These are phyloP conservation scores for Hemibagrus wyckioides DNA, from an alignment of 2,113 vertebrate genomes.

Conservation along the genomic window DNA sequence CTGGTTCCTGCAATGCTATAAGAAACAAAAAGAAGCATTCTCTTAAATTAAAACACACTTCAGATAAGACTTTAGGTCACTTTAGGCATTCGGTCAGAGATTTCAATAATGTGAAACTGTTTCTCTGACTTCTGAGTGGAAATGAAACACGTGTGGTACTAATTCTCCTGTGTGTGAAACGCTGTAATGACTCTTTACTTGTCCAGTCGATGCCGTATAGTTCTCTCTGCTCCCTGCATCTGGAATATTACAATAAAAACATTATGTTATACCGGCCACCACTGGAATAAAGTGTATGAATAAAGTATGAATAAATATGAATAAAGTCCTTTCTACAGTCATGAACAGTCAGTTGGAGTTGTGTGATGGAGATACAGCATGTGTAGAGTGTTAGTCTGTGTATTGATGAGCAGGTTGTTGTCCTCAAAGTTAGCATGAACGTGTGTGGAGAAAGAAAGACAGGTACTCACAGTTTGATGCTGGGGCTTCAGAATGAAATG, in stretches of 20 bases:
- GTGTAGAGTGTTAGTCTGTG: too few relatives aligned
- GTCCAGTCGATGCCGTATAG: neutral
- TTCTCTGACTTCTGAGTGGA: neutral
- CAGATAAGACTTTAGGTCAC: neutral
- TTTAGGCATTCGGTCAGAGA: too few relatives aligned
- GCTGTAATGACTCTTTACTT: neutral
- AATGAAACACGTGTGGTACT: neutral
- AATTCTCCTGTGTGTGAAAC: neutral
- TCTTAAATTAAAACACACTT: neutral
- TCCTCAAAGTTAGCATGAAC: too few relatives aligned
- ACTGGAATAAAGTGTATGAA: neutral
- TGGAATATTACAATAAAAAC: neutral
- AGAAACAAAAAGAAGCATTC: neutral
- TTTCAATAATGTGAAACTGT: neutral
- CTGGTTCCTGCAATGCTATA: neutral
- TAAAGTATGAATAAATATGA: too few relatives aligned
- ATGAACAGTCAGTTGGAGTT: too few relatives aligned
- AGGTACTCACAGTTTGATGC: too few relatives aligned
- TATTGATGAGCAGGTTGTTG: too few relatives aligned
- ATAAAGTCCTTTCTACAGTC: too few relatives aligned
- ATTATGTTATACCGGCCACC: too few relatives aligned
- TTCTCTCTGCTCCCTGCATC: neutral
- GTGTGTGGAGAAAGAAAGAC: too few relatives aligned
- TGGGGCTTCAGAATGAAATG: too few relatives aligned
- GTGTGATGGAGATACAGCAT: too few relatives aligned